These are phyloP conservation scores for Conchocele bisecta DNA, from an alignment of 2,888 invertebrate species.

Conservation along the genomic window DNA sequence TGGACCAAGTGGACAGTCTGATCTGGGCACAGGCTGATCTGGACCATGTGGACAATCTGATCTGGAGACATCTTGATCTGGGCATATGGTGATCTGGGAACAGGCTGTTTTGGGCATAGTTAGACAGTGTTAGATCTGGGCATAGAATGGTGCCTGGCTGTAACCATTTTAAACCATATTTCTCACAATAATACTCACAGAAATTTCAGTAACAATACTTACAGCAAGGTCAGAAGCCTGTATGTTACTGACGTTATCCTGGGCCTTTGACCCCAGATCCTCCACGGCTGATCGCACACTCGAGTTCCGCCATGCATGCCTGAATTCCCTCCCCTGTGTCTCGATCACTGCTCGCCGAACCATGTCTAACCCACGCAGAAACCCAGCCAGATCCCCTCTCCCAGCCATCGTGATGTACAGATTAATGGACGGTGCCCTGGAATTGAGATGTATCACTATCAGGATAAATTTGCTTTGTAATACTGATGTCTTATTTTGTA, in stretches of 20 bases:
- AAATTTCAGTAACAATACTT: not conserved
- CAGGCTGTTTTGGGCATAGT: too few relatives aligned
- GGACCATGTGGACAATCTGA: too few relatives aligned
- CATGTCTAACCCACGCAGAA: slow-evolving; percentile 74
- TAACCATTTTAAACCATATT: not conserved
- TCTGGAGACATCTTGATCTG: too few relatives aligned
- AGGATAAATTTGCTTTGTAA: too few relatives aligned
- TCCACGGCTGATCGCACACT: slow-evolving; percentile 68
- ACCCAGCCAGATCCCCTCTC: slow-evolving; percentile 72
- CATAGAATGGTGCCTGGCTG: too few relatives aligned
- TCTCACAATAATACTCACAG: not conserved
- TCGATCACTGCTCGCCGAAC: slow-evolving; percentile 71
- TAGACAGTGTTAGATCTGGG: too few relatives aligned
- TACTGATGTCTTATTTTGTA: too few relatives aligned
- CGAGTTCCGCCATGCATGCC: slow-evolving; percentile 76
- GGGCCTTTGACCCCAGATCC: slow-evolving; percentile 56
- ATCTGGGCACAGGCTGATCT: too few relatives aligned
- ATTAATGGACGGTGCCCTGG: too few relatives aligned
- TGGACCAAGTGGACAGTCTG: too few relatives aligned
- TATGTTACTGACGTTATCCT: slow-evolving; percentile 62
- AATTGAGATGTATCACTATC: too few relatives aligned
- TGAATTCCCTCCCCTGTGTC: slow-evolving; percentile 69
- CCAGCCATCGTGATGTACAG: slow-evolving; percentile 70
- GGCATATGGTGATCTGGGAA: too few relatives aligned
- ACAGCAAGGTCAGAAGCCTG: not conserved